Conservation (phyloP, 2,888 invertebrate species). For the Ochropleura plecta region DNA sequence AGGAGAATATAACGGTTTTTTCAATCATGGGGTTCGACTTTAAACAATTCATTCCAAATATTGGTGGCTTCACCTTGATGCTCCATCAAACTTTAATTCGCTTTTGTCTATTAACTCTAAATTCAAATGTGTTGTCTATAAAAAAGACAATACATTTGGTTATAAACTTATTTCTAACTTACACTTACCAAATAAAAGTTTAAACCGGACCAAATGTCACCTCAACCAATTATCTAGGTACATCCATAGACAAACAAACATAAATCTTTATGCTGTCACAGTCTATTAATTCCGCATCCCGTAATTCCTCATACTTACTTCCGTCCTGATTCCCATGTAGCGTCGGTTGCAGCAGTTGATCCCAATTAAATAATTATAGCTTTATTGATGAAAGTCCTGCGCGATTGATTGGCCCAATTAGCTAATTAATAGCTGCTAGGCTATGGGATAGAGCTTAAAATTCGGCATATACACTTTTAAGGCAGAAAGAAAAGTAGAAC, state of each 20-base stretch:
- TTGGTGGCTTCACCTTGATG: background rate
- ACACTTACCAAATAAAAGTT: no score
- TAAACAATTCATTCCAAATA: background rate
- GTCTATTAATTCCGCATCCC: conserved; percentile 49
- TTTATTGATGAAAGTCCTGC: conserved; percentile 69
- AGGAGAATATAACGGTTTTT: background rate
- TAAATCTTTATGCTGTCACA: conserved; percentile 35
- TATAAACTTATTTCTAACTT: no score
- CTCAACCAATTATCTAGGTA: conserved; percentile 10
- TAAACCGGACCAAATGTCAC: background rate
- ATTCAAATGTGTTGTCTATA: background rate
- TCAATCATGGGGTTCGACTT: background rate
- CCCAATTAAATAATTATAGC: conserved; percentile 81
- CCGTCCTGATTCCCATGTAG: conserved; percentile 64
- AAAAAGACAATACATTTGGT: no score
- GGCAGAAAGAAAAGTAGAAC: background rate
- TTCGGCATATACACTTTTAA: background rate
- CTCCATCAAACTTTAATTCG: background rate
- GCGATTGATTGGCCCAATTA: conserved; percentile 69
- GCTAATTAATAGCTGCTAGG: conserved; percentile 40
- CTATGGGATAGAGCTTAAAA: background rate
- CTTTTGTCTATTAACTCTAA: background rate
- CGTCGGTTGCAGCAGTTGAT: conserved; percentile 62
- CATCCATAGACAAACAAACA: conserved; percentile 23
- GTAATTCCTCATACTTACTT: conserved; percentile 55